phyloP scores from a whole-genome alignment of 2,797 vertebrate genomes.

The Etheostoma nigrum region DNA sequence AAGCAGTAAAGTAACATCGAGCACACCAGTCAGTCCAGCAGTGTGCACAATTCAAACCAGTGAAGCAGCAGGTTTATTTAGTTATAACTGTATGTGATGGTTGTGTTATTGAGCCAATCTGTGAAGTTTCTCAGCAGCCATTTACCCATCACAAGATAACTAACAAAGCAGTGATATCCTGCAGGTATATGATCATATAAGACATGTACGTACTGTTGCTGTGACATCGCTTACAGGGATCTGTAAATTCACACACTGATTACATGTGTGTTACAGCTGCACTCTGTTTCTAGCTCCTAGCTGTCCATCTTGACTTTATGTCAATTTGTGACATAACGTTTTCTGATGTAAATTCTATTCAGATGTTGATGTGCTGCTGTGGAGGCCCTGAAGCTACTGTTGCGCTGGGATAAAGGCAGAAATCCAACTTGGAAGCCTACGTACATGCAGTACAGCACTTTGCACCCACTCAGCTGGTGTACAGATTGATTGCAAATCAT shows the following conservation, averaged over 20 bases:
- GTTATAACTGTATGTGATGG: too few species aligned
- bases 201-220: background rate
- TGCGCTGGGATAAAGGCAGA: background rate
- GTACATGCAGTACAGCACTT: conserved; percentile 9
- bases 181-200: too few species aligned
- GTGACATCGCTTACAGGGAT: background rate
- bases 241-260: background rate
- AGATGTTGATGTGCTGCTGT: background rate
- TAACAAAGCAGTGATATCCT: too few species aligned
- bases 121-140: too few species aligned
- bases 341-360: background rate
- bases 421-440: conserved; percentile 17
- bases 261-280: background rate
- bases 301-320: background rate
- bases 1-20: too few species aligned
- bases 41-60: too few species aligned
- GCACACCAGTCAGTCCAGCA: too few species aligned
- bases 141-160: too few species aligned
- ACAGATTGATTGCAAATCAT: conserved; percentile 9
- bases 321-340: background rate
- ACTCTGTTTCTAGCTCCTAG: background rate
- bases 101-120: too few species aligned
- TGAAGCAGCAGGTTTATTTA: too few species aligned
- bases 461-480: conserved; percentile 1
- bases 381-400: background rate